Conservation (phyloP, 30 jellyfish, hydroid and myxozoan species). For the Pelagia noctiluca region DNA sequence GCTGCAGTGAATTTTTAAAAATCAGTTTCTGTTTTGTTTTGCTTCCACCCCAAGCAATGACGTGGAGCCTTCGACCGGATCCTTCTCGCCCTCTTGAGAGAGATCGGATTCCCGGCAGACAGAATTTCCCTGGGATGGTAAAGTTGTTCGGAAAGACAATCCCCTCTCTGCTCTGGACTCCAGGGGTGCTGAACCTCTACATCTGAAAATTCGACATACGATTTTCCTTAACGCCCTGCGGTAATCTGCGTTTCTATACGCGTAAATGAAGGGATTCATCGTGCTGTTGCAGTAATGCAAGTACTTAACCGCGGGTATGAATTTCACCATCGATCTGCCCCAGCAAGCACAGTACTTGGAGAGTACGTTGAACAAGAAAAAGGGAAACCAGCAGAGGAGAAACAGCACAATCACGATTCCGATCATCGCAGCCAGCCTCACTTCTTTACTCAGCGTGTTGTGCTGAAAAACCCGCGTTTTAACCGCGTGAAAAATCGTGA, state of each 20-base stretch:
- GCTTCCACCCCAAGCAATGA: no score
- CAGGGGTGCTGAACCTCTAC: conserved; percentile 32
- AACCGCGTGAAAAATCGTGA: conserved; percentile 67
- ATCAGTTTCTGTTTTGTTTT: no score
- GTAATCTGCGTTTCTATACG: conserved; percentile 81
- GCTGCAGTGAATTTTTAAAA: no score
- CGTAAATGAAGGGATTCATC: conserved; percentile 86
- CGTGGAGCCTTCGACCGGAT: no score
- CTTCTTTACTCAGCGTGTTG: conserved; percentile 63
- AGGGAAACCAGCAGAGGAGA: conserved; percentile 85
- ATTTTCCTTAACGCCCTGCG: conserved; percentile 76
- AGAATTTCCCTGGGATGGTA: conserved; percentile 59
- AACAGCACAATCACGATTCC: conserved; percentile 79
- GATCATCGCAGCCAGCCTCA: conserved; percentile 82
- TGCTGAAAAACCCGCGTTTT: conserved; percentile 59
- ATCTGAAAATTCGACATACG: conserved; percentile 28
- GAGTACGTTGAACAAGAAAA: conserved; percentile 70
- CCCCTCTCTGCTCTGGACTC: conserved; percentile 57
- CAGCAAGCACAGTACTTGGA: conserved; percentile 70
- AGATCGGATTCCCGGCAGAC: conserved; percentile 37
- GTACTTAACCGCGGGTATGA: conserved; percentile 74
- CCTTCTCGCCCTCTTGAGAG: background rate
- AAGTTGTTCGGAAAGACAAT: conserved; percentile 50
- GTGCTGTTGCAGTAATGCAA: conserved; percentile 80
- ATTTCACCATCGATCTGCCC: conserved; percentile 13